phyloP scores from a whole-genome alignment of 2,797 vertebrate species.

The Macrochelys suwanniensis region DNA sequence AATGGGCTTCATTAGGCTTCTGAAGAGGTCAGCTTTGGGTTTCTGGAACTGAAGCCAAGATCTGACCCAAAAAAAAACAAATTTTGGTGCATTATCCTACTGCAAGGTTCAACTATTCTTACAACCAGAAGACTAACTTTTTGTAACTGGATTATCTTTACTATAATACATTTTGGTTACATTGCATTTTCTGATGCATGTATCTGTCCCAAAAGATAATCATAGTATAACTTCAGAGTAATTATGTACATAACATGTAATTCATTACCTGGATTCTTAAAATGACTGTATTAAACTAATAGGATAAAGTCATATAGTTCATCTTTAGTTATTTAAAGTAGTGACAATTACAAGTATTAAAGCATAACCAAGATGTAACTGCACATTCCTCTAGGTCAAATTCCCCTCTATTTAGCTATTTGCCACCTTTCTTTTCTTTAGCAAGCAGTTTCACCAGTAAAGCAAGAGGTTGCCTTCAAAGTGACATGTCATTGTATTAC shows the following conservation, averaged over 20 bases:
- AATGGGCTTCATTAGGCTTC: not conserved
- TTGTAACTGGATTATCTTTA: not conserved
- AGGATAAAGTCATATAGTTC: accelerated
- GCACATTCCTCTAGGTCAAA: not conserved
- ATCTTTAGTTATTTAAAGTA: not conserved
- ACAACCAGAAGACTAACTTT: not conserved
- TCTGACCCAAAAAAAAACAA: not conserved
- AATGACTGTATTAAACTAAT: not conserved
- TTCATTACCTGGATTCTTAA: not conserved
- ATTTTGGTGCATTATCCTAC: not conserved
- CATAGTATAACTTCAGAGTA: not conserved
- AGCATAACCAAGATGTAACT: not conserved
- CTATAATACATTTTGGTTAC: not conserved
- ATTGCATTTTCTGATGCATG: not conserved
- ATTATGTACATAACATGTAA: not conserved
- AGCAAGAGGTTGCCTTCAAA: too few species aligned
- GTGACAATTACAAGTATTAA: not conserved
- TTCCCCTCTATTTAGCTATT: not conserved
- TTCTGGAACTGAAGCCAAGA: not conserved
- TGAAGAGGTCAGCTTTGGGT: not conserved
- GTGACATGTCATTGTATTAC: too few species aligned
- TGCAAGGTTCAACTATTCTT: not conserved
- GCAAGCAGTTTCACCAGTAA: not conserved
- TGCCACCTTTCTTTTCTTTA: too few species aligned
- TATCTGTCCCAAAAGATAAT: not conserved